Evolutionary conservation across 2,113 vertebrate species (phyloP).

Genomic region (Nothoprocta pentlandii): DNA sequence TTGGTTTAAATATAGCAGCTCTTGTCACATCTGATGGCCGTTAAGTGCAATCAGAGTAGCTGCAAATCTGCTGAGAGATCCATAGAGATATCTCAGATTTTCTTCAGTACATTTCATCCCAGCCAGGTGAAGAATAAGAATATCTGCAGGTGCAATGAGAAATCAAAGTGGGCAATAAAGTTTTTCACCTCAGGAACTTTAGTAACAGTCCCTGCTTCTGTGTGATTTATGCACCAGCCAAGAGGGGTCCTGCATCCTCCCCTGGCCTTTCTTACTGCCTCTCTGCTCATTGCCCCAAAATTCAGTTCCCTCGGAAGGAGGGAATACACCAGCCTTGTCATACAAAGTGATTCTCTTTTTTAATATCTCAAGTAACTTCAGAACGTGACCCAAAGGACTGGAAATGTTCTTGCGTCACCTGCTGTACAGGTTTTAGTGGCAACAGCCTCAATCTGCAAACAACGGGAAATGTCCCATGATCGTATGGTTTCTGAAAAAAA

Average conservation of each 20-base stretch:
- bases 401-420: not conserved
- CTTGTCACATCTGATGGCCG: fast-evolving
- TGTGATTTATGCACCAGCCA: fast-evolving
- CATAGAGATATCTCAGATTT: not conserved
- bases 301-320: not conserved
- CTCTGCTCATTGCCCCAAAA: not conserved
- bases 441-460: not conserved
- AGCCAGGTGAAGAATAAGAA: not conserved
- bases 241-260: not conserved
- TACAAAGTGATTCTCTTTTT: not conserved
- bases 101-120: not conserved
- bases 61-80: not conserved
- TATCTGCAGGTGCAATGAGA: not conserved
- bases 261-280: not conserved
- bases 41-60: not conserved
- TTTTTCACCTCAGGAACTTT: not conserved
- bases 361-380: not conserved
- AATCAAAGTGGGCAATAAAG: not conserved
- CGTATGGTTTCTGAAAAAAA: not conserved
- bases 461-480: not conserved
- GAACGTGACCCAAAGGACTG: not conserved
- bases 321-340: not conserved
- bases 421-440: not conserved
- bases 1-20: not conserved
- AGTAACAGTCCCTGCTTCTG: not conserved